phyloP scores from a whole-genome alignment of 2,113 vertebrate genomes.

The Morone chrysops region DNA sequence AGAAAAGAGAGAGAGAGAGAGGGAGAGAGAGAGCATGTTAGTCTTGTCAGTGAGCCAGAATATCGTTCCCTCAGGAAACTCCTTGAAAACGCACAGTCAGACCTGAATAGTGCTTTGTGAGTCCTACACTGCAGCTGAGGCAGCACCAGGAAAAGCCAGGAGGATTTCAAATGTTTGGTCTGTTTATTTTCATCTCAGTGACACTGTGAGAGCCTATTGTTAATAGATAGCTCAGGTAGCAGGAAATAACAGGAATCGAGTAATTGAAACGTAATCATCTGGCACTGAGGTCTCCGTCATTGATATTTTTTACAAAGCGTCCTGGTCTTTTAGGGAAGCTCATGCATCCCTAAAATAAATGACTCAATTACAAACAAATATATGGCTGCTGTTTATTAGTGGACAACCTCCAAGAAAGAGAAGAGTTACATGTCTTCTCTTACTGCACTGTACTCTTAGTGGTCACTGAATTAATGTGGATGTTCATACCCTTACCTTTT shows the following conservation, averaged over 20 bases:
- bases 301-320: neutral
- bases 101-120: constrained; percentile 54
- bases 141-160: constrained; percentile 58
- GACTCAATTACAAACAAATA: neutral
- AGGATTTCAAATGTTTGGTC: constrained; percentile 56
- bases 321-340: too few relatives aligned
- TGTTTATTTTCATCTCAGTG: constrained; percentile 63
- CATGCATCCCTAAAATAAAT: neutral
- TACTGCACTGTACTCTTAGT: too few relatives aligned
- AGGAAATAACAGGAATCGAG: constrained; percentile 22
- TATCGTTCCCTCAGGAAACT: constrained; percentile 74
- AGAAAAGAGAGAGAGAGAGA: constrained; percentile 6
- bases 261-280: constrained; percentile 20
- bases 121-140: constrained; percentile 46
- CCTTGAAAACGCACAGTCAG: constrained; percentile 72
- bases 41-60: constrained; percentile 68
- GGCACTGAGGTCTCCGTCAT: neutral
- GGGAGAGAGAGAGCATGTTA: constrained; percentile 50
- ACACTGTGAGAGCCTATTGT: constrained; percentile 47
- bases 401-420: constrained; percentile 30
- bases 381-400: neutral
- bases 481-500: neutral
- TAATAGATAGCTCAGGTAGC: constrained; percentile 30
- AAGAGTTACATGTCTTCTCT: neutral
- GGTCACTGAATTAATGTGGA: neutral